Evolutionary conservation across 2,888 invertebrate species (phyloP).

Genomic region (Leptinotarsa peninsularis): DNA sequence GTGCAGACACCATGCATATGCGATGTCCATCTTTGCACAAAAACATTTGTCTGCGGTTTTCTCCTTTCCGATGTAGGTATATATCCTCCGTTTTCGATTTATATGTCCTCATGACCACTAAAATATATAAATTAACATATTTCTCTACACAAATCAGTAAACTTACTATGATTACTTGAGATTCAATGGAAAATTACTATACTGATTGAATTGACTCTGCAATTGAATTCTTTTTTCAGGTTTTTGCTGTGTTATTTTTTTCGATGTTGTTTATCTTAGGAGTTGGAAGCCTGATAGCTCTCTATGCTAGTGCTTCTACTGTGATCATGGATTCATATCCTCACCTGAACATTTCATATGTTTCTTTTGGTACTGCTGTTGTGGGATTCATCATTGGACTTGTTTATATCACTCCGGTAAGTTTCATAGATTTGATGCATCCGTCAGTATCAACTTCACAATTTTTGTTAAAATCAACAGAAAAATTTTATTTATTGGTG

Average conservation of each 20-base stretch:
- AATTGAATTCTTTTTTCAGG: conserved; percentile 62
- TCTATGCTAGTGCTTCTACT: conserved; percentile 77
- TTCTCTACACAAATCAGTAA: no score
- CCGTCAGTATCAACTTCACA: no score
- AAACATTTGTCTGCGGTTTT: no score
- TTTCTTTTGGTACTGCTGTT: conserved; percentile 69
- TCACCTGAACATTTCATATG: conserved; percentile 70
- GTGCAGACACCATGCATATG: no score
- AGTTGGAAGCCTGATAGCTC: conserved; percentile 78
- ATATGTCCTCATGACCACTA: no score
- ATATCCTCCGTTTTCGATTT: no score
- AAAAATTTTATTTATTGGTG: background rate
- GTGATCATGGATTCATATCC: conserved; percentile 78
- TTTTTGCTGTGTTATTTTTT: conserved; percentile 82
- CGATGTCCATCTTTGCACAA: no score
- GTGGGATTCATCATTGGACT: conserved; percentile 77
- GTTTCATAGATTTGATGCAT: conserved; percentile 46
- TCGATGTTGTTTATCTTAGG: conserved; percentile 82
- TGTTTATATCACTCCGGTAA: conserved; percentile 81
- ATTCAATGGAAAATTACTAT: no score
- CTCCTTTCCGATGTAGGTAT: no score
- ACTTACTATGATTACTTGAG: no score
- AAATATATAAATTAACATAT: no score
- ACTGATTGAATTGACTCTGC: background rate
- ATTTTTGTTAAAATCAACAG: no score